Conservation (phyloP, 35 echinoderm and acorn worm species). For the Strongylocentrotus purpuratus region DNA sequence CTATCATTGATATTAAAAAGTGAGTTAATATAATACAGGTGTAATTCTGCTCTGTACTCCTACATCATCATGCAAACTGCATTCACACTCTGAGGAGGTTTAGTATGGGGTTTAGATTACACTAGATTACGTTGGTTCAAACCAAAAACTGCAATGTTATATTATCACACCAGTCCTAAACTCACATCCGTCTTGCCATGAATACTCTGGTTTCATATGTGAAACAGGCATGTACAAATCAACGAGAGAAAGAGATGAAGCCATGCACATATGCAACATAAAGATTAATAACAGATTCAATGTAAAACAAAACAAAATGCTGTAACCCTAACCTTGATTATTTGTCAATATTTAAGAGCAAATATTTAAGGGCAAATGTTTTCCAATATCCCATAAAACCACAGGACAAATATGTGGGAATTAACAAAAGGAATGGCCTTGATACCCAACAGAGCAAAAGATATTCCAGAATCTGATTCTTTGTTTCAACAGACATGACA, state of each 20-base stretch:
- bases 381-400: background rate
- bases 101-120: background rate
- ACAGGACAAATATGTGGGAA: background rate
- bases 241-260: background rate
- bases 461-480: background rate
- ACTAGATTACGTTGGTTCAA: background rate
- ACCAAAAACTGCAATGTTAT: background rate
- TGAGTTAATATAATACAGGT: background rate
- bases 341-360: background rate
- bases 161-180: background rate
- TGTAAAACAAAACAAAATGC: background rate
- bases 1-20: background rate
- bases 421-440: background rate
- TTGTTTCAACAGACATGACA: background rate
- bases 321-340: background rate
- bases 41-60: background rate
- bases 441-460: background rate
- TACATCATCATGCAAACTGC: background rate
- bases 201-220: constrained; percentile 3
- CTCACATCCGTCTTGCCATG: constrained; percentile 3
- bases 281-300: background rate
- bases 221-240: constrained; percentile 10
- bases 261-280: constrained; percentile 9
- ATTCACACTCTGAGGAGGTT: background rate
- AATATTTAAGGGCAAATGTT: background rate